Conservation (phyloP, 2,797 vertebrate genomes). For the Echiichthys vipera region DNA sequence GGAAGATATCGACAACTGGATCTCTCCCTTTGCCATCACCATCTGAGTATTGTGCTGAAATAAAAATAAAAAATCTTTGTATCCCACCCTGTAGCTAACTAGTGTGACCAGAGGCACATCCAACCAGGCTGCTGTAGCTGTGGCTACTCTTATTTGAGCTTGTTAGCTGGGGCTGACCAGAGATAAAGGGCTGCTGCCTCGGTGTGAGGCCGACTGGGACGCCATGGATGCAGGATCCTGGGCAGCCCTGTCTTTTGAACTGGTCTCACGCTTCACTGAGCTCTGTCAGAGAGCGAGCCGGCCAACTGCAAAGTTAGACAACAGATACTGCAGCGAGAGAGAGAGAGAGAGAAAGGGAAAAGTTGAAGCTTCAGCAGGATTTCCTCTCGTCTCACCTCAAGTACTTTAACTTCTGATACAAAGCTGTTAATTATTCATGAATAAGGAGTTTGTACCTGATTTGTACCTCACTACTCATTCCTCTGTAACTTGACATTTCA, state of each 20-base stretch:
- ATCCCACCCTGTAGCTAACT: not conserved
- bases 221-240: constrained; percentile 14
- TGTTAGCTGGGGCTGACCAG: constrained; percentile 41
- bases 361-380: constrained; percentile 19
- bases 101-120: not conserved
- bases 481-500: not conserved
- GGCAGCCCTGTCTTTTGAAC: constrained; percentile 27
- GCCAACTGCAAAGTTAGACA: not conserved
- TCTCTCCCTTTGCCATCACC: not conserved
- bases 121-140: constrained; percentile 18
- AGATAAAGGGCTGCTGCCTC: constrained; percentile 31
- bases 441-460: not conserved
- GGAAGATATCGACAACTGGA: not conserved
- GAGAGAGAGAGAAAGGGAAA: not conserved
- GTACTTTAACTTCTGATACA: not conserved
- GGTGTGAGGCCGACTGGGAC: constrained; percentile 8
- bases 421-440: not conserved
- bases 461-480: not conserved
- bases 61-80: constrained; percentile 8
- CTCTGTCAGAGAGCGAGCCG: constrained; percentile 17
- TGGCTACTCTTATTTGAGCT: constrained; percentile 33
- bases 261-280: constrained; percentile 19
- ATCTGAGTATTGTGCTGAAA: not conserved
- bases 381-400: not conserved
- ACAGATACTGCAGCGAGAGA: constrained; percentile 3